Evolutionary conservation across 2,888 invertebrate species (phyloP).

Genomic region (Tachystola acroxantha): DNA sequence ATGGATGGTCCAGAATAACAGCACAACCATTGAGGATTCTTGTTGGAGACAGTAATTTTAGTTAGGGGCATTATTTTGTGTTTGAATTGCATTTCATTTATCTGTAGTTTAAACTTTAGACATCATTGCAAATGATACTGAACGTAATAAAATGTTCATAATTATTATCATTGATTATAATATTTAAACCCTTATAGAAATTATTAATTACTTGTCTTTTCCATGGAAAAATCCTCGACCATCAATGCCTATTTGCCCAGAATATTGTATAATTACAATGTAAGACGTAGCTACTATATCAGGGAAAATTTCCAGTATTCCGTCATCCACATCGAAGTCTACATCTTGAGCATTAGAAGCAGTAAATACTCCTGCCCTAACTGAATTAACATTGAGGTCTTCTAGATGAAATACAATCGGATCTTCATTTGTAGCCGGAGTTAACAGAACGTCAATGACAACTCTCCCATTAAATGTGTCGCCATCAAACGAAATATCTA

Average conservation of each 20-base stretch:
- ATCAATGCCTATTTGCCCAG: conserved; percentile 23
- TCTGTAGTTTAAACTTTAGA: too few relatives aligned
- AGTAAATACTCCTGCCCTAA: conserved; percentile 28
- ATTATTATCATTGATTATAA: not conserved
- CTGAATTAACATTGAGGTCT: conserved; percentile 30
- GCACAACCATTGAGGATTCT: too few relatives aligned
- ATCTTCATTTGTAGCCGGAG: conserved; percentile 28
- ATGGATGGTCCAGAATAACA: too few relatives aligned
- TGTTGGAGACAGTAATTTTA: too few relatives aligned
- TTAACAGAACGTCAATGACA: conserved; percentile 25
- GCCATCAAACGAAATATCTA: conserved; percentile 33
- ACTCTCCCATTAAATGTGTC: conserved; percentile 33
- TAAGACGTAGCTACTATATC: conserved; percentile 25
- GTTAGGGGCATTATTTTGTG: too few relatives aligned
- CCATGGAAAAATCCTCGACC: conserved; percentile 39
- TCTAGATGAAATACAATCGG: conserved; percentile 30
- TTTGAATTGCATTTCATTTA: too few relatives aligned
- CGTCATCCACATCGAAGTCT: conserved; percentile 24
- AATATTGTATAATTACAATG: conserved; percentile 43
- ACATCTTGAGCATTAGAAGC: conserved; percentile 18
- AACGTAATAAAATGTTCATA: too few relatives aligned
- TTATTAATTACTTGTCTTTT: conserved; percentile 23
- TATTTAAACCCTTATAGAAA: not conserved
- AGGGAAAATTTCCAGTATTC: conserved; percentile 33
- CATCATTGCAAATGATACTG: too few relatives aligned